Evolutionary conservation across 2,113 vertebrate genomes (phyloP).

Genomic region (Dromas ardeola): DNA sequence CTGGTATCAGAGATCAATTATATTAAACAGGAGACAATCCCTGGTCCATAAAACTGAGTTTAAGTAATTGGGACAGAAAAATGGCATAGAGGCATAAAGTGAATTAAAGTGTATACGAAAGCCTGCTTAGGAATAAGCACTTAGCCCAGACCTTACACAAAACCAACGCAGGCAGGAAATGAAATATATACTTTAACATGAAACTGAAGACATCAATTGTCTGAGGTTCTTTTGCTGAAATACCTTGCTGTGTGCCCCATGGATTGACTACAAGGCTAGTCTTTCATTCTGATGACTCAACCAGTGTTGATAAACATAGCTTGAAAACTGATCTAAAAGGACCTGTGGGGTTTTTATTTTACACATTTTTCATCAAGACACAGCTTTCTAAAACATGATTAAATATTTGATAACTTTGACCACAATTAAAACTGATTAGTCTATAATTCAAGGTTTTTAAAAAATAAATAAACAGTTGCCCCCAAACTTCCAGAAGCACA

Average conservation of each 20-base stretch:
- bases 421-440: not conserved
- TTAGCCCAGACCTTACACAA: not conserved
- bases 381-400: not conserved
- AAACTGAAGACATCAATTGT: not conserved
- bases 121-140: not conserved
- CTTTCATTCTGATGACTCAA: not conserved
- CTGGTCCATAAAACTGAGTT: not conserved
- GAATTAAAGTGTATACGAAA: not conserved
- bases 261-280: not conserved
- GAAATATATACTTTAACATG: not conserved
- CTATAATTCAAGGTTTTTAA: not conserved
- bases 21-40: not conserved
- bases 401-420: not conserved
- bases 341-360: not conserved
- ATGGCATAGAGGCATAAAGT: not conserved
- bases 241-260: not conserved
- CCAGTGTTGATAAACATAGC: not conserved
- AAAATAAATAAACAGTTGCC: not conserved
- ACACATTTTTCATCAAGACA: not conserved
- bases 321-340: conserved; percentile 10
- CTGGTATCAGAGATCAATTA: not conserved
- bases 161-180: not conserved
- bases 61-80: not conserved
- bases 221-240: not conserved
- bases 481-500: not conserved